Evolutionary conservation across 1,140 invertebrate genomes (phyloP).

Genomic region (Globodera rostochiensis): DNA sequence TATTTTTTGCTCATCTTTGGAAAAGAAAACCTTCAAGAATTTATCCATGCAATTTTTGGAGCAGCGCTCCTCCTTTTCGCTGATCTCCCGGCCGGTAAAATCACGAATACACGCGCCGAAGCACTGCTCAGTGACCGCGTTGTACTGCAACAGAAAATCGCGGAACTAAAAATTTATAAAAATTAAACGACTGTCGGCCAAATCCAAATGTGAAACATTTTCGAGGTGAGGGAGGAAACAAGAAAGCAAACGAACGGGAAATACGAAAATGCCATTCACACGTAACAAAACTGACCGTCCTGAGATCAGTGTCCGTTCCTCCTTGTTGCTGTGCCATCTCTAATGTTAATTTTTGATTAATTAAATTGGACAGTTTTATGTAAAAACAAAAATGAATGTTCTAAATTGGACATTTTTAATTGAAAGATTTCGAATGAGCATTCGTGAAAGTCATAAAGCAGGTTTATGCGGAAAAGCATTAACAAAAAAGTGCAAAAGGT

Average conservation of each 20-base stretch:
- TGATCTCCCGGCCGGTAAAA: slow-evolving; percentile 53
- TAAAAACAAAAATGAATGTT: no score
- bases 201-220: no score
- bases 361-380: no score
- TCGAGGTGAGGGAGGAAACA: no score
- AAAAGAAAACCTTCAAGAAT: slow-evolving; percentile 55
- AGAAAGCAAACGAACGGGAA: background rate
- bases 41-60: slow-evolving; percentile 60
- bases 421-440: no score
- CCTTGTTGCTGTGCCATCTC: background rate
- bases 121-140: slow-evolving; percentile 59
- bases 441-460: no score
- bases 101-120: slow-evolving; percentile 56
- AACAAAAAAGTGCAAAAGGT: background rate
- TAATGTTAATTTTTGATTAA: background rate
- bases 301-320: slow-evolving; percentile 22
- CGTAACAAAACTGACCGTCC: background rate
- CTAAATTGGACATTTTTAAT: no score
- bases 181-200: background rate
- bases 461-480: background rate
- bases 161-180: slow-evolving; percentile 40
- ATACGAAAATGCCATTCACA: no score
- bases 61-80: slow-evolving; percentile 59
- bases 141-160: slow-evolving; percentile 63
- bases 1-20: background rate